A percentile compares a stretch with the other conserved stretches of the same genome.
Conservation (phyloP, 2,797 vertebrate species). For the Echeneis naucrates region DNA sequence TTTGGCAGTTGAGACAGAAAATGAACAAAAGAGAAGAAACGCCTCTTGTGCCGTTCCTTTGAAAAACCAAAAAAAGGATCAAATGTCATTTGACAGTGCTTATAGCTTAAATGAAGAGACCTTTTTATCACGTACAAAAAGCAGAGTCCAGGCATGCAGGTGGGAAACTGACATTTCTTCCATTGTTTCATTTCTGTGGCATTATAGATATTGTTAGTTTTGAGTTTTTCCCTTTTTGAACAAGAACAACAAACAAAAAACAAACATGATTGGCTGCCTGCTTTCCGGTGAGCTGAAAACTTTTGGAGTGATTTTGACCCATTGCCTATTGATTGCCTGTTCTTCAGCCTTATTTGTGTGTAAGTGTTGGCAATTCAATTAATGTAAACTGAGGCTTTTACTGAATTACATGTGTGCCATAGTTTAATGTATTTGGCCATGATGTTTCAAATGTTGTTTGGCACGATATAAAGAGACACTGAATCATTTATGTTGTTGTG, state of each 20-base stretch:
- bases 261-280: background rate
- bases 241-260: background rate
- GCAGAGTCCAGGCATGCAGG: background rate
- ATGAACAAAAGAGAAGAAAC: conserved; percentile 7
- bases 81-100: conserved; percentile 10
- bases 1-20: conserved; percentile 44
- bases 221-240: background rate
- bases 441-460: background rate
- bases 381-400: conserved; percentile 1
- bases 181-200: background rate
- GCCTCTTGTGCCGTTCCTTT: conserved; percentile 14
- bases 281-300: background rate
- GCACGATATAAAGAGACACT: background rate
- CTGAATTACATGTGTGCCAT: background rate
- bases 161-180: background rate
- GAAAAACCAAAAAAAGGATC: conserved; percentile 1
- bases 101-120: conserved; percentile 26
- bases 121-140: conserved; percentile 16
- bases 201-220: background rate
- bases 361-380: conserved; percentile 4
- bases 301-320: no score
- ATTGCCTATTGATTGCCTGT: background rate
- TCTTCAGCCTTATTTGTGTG: background rate
- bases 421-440: background rate
- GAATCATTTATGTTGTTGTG: conserved; percentile 1